These are phyloP conservation scores for Myiozetetes cayanensis DNA, from an alignment of 2,113 vertebrate genomes.

Conservation along the genomic window DNA sequence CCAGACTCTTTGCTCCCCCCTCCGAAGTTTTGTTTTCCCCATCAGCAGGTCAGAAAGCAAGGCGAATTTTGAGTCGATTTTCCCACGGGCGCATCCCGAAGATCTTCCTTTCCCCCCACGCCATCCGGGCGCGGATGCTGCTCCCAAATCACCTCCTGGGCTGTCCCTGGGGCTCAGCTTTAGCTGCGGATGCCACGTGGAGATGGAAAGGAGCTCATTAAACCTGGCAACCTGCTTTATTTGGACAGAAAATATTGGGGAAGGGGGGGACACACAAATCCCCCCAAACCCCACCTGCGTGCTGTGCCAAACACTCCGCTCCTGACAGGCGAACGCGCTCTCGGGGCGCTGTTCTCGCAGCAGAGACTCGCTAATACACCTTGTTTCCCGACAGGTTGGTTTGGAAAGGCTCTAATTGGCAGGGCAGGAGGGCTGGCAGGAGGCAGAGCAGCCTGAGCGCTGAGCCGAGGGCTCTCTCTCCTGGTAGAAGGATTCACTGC, in stretches of 20 bases:
- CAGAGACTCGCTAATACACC: neutral
- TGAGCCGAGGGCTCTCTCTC: constrained; percentile 56
- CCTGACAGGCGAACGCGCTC: neutral
- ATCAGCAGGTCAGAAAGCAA: neutral
- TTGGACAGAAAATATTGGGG: neutral
- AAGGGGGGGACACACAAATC: neutral
- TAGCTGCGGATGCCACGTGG: accelerated
- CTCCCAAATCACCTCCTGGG: neutral
- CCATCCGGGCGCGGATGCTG: neutral
- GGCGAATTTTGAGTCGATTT: neutral
- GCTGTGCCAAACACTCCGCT: neutral
- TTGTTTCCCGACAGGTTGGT: neutral
- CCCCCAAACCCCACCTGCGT: neutral
- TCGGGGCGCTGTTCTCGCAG: neutral
- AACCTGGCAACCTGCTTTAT: neutral
- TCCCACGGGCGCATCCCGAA: neutral
- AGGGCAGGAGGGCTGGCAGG: neutral
- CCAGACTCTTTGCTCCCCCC: too few species aligned
- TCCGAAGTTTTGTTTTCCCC: neutral
- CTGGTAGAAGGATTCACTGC: constrained; percentile 30
- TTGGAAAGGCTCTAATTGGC: neutral
- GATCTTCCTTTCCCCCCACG: neutral
- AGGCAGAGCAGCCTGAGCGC: neutral
- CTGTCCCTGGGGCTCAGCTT: neutral
- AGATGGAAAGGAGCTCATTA: neutral